These are phyloP conservation scores for Mycteria americana DNA, from an alignment of 2,797 vertebrate species.

Conservation along the genomic window DNA sequence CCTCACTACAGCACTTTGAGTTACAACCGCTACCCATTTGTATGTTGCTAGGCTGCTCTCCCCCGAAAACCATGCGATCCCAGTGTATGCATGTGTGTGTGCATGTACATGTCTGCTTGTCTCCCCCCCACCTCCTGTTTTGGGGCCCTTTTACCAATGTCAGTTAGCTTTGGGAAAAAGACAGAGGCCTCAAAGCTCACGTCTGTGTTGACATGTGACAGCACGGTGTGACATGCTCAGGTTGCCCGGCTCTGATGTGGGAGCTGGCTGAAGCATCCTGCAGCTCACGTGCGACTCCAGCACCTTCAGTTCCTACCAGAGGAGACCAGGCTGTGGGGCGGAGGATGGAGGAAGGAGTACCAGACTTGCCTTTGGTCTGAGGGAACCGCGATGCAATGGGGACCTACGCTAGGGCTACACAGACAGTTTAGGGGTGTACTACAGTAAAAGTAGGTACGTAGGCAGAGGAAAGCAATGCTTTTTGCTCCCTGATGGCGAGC, in stretches of 20 bases:
- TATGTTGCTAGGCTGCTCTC: neutral
- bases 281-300: accelerated
- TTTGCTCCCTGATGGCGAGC: neutral
- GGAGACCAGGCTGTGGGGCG: too few species aligned
- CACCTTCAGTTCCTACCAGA: neutral
- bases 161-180: neutral
- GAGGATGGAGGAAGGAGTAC: neutral
- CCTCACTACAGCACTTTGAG: neutral
- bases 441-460: accelerated
- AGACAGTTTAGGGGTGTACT: neutral
- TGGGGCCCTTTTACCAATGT: neutral
- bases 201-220: neutral
- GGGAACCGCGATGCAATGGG: accelerated
- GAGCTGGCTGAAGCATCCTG: neutral
- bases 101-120: neutral
- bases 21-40: neutral
- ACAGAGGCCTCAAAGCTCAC: neutral
- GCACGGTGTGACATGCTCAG: accelerated
- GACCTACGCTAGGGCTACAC: neutral
- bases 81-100: accelerated
- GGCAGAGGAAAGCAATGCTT: neutral
- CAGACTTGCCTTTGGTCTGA: neutral
- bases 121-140: neutral
- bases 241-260: neutral
- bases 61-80: neutral